Percentiles rank a stretch among this genome's conserved stretches.
These are phyloP conservation scores for Leptinotarsa rubiginosa DNA, from an alignment of 2,888 invertebrate genomes.

Conservation along the genomic window DNA sequence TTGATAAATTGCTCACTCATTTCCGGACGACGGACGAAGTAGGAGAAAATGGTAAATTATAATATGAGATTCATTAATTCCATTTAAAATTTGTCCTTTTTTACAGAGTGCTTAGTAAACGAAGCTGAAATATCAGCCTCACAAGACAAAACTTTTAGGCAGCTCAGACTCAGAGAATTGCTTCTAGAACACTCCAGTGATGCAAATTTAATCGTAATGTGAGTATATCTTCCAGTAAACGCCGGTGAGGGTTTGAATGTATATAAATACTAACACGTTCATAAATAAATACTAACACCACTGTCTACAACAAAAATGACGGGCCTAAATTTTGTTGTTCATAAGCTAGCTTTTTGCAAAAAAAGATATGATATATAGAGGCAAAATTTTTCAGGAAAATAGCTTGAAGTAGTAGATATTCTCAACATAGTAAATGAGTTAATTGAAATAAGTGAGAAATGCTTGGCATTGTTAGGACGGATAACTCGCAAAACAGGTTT, in stretches of 20 bases:
- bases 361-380: no score
- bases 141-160: constrained; percentile 90
- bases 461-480: no score
- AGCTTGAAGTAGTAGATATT: no score
- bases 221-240: constrained; percentile 62
- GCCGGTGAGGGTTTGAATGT: neutral
- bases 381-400: no score
- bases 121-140: constrained; percentile 79
- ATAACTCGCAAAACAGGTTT: no score
- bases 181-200: constrained; percentile 87
- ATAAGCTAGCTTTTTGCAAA: no score
- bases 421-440: no score
- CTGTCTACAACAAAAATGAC: no score
- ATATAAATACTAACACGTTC: no score
- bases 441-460: no score
- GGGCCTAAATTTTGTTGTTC: no score
- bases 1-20: constrained; percentile 77
- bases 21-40: constrained; percentile 69
- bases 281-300: no score
- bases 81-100: constrained; percentile 9
- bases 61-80: neutral
- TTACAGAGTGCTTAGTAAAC: constrained; percentile 75
- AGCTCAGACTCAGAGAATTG: constrained; percentile 90
- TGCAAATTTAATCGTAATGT: constrained; percentile 95
- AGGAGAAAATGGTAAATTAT: constrained; percentile 56